Base-by-base conservation (phyloP, 2,888 invertebrate species). In the Atethmia centrago region DNA sequence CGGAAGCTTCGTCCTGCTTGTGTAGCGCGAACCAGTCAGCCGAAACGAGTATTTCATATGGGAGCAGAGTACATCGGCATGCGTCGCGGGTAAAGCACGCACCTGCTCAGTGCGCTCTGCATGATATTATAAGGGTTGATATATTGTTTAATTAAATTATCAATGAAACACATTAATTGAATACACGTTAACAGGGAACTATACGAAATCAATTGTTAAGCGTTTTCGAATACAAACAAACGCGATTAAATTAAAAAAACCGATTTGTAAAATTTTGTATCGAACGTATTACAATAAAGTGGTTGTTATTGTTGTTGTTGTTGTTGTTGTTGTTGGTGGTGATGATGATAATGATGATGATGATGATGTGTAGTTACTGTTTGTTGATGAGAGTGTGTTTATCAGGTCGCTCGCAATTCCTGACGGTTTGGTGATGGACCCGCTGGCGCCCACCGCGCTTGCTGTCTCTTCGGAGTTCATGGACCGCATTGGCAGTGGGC, bases 401-500 rank as follows among this genome's bases (percentile, higher is more conserved):
- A 70, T 72, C 90, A 96, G 96, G 96, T 96, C 96, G 84, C 92
- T 95, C 89, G 92, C 95, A 84, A 93, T 95, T 76, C 95, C 96
- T 84, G 95, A 95, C 91, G 95, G 95, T 85, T 90, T 96, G 91
- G 95, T 92, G 86, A 95, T 96, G 95, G 96, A 96, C 89, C 96
- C 96, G 78, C 87, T 95, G 86, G 91, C 95, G 87, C 95, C 95
- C 80, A 93, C 94, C 79, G 94, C 95, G 90, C 94, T 96, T 83
- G 95, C 93, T 79, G 93, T 96, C 83, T 94, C 95, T 74, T 90
- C 94, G 59, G 95, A 95, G 78, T 93, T 96, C 87, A 96, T 96
- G 96, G 95, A 94, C 82, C 95, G 95, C 85, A 92, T 96, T 83
- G 96, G 95, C 85, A 95, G 93, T 87, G 95, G 96, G 82, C 89